phyloP scores from a whole-genome alignment of 2,888 invertebrate genomes.

The Argyra leucocephala region DNA sequence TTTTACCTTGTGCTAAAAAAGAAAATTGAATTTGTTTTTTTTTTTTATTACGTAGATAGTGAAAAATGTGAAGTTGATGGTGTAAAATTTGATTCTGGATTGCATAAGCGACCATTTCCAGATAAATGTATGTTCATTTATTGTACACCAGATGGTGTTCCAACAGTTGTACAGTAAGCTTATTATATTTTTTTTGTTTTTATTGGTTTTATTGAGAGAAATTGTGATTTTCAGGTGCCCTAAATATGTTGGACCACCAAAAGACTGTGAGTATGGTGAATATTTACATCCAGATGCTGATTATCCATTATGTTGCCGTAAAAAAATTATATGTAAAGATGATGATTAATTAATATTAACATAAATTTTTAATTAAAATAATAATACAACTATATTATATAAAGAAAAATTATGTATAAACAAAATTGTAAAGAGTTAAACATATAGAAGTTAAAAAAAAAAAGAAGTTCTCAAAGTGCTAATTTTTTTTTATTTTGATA shows the following conservation, averaged over 20 bases:
- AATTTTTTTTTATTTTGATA: too few relatives aligned
- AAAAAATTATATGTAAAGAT: not conserved
- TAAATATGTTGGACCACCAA: not conserved
- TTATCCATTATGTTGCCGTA: not conserved
- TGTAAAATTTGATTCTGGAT: not conserved
- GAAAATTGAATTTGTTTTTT: not conserved
- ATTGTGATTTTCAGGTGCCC: not conserved
- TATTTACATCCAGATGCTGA: not conserved
- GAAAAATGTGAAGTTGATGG: not conserved
- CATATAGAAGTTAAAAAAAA: too few relatives aligned
- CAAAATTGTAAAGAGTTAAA: too few relatives aligned
- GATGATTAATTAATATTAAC: too few relatives aligned
- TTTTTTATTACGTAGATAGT: not conserved
- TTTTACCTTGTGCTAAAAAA: not conserved
- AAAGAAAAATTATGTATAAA: too few relatives aligned
- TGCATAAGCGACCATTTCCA: not conserved
- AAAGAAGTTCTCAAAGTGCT: too few relatives aligned
- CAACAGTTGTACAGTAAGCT: not conserved
- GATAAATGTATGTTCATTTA: not conserved
- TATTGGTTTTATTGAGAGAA: too few relatives aligned
- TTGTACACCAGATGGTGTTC: conserved; percentile 1
- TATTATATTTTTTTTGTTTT: not conserved
- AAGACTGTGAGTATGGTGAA: not conserved
- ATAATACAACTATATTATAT: too few relatives aligned
- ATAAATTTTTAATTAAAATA: too few relatives aligned